Conservation (phyloP, 2,797 vertebrate species). For the Hydrolagus colliei region DNA sequence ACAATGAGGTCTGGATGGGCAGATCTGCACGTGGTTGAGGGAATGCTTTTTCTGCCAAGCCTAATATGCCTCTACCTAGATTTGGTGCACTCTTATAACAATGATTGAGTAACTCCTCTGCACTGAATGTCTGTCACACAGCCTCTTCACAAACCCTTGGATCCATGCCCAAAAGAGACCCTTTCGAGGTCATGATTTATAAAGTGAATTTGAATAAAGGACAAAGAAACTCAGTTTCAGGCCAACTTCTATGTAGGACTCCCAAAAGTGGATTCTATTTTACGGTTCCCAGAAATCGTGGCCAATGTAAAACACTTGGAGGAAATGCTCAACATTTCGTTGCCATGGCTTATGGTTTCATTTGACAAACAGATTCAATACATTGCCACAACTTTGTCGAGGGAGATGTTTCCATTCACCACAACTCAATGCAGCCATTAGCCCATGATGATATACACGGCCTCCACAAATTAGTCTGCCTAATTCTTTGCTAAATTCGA, state of each 20-base stretch:
- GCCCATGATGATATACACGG: background rate
- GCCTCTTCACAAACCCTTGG: background rate
- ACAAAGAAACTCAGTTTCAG: background rate
- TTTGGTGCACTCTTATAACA: background rate
- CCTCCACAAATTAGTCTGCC: background rate
- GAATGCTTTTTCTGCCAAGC: background rate
- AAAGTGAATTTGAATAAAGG: background rate
- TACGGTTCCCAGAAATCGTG: background rate
- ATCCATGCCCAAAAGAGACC: background rate
- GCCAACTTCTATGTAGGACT: background rate
- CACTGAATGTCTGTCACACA: background rate
- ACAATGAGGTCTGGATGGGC: no score
- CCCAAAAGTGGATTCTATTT: constrained; percentile 7
- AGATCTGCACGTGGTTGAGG: no score
- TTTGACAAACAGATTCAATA: background rate
- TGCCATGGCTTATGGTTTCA: constrained; percentile 3
- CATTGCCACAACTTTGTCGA: background rate
- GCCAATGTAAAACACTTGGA: background rate
- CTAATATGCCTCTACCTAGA: background rate
- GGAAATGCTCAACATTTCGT: background rate
- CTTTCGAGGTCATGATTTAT: background rate
- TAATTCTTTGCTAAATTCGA: background rate
- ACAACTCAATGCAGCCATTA: background rate
- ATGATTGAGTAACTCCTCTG: background rate
- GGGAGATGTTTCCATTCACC: background rate